phyloP scores from a whole-genome alignment of 2,888 invertebrate species.

The Chalcosyrphus nemorum region DNA sequence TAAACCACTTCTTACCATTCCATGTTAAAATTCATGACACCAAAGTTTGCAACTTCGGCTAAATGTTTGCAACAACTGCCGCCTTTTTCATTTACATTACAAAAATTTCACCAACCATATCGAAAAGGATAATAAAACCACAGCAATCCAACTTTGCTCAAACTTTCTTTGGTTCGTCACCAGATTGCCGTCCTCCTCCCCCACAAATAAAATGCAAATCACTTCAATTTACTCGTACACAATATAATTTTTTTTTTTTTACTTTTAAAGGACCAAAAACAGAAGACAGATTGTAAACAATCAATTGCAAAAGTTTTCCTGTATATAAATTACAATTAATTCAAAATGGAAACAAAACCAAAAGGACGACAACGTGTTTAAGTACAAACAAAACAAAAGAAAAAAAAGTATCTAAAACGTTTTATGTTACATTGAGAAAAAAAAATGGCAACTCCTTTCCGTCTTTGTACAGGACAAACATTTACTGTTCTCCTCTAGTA shows the following conservation, averaged over 20 bases:
- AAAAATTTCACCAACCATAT: neutral
- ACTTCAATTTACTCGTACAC: conserved; percentile 1
- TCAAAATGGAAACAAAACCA: conserved; percentile 28
- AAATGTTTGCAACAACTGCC: neutral
- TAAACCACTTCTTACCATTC: too few species aligned
- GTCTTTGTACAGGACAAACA: conserved; percentile 1
- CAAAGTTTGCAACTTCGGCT: neutral
- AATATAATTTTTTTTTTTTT: conserved; percentile 37
- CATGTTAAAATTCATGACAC: too few species aligned
- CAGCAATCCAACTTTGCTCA: neutral
- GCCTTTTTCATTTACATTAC: too few species aligned
- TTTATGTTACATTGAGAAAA: neutral
- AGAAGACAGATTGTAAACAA: conserved; percentile 55
- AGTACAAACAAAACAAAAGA: conserved; percentile 41
- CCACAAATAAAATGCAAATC: conserved; percentile 52
- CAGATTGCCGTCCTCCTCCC: neutral
- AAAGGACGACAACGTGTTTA: conserved; percentile 21
- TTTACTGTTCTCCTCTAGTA: neutral
- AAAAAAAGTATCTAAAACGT: conserved; percentile 12
- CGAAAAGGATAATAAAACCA: neutral
- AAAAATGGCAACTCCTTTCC: neutral
- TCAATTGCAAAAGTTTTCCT: conserved; percentile 53
- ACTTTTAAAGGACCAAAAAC: neutral
- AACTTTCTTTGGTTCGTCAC: neutral
- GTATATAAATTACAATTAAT: conserved; percentile 56